These are phyloP conservation scores for Aspidoscelis tigris DNA, from an alignment of 2,113 vertebrate species.

Conservation along the genomic window DNA sequence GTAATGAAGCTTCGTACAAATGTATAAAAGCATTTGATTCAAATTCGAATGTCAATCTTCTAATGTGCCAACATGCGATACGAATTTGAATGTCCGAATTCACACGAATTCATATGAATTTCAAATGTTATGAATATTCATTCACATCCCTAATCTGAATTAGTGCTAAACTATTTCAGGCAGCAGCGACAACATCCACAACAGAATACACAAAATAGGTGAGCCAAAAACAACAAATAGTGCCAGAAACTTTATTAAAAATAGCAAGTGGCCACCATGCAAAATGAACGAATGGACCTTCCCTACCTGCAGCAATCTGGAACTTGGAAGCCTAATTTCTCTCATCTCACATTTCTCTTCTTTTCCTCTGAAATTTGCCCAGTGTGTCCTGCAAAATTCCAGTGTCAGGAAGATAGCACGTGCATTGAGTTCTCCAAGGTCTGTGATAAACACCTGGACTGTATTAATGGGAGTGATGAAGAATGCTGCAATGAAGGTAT, in stretches of 20 bases:
- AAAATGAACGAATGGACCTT: background rate
- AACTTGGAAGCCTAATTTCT: background rate
- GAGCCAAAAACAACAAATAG: background rate
- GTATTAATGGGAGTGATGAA: constrained; percentile 84
- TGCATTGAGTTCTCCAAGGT: constrained; percentile 87
- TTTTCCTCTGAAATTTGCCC: background rate
- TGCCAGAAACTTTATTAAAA: background rate
- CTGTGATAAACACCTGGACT: constrained; percentile 86
- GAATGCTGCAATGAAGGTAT: constrained; percentile 84
- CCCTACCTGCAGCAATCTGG: background rate
- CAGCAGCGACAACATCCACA: background rate
- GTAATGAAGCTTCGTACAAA: too few relatives aligned
- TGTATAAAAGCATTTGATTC: too few relatives aligned
- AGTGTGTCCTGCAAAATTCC: constrained; percentile 91
- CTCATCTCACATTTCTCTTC: background rate
- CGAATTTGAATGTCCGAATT: too few relatives aligned
- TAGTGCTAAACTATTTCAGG: constrained; percentile 2
- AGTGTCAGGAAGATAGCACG: constrained; percentile 85
- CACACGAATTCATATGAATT: too few relatives aligned
- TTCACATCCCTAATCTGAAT: too few relatives aligned
- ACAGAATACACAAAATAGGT: background rate
- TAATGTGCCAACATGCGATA: too few relatives aligned
- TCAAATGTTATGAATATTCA: too few relatives aligned
- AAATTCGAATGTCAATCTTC: too few relatives aligned
- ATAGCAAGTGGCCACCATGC: background rate